A percentile compares a stretch with the other conserved stretches of the same genome.
Conservation (phyloP, 2,888 invertebrate species). For the Labia minor region DNA sequence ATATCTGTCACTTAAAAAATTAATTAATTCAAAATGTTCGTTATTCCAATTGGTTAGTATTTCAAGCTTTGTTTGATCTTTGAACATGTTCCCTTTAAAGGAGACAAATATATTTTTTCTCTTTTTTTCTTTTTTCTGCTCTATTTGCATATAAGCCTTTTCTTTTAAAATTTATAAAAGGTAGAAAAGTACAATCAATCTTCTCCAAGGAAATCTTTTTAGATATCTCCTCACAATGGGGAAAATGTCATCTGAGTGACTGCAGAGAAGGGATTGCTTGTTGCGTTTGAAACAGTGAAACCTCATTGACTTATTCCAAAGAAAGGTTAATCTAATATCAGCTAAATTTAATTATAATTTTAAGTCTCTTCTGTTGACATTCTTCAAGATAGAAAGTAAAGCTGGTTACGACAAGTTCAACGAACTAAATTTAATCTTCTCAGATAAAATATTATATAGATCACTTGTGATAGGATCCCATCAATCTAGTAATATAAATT, state of each 20-base stretch:
- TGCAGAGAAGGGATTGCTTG: not conserved
- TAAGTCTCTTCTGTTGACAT: slow-evolving; percentile 1
- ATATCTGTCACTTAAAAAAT: too few species aligned
- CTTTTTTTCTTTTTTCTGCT: not conserved
- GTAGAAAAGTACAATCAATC: slow-evolving; percentile 13
- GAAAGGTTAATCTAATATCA: slow-evolving; percentile 13
- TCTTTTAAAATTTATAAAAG: slow-evolving; percentile 13
- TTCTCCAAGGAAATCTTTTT: not conserved
- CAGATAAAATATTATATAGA: not conserved
- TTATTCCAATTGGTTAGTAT: too few species aligned
- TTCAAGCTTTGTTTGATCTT: too few species aligned
- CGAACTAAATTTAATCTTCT: slow-evolving; percentile 1
- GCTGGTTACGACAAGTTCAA: not conserved
- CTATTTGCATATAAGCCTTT: slow-evolving; percentile 3
- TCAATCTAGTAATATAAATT: too few species aligned
- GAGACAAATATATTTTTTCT: not conserved
- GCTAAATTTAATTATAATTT: not conserved
- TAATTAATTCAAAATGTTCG: too few species aligned
- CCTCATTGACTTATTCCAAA: not conserved
- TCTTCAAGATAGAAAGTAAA: not conserved
- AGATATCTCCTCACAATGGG: not conserved
- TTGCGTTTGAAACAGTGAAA: slow-evolving; percentile 5
- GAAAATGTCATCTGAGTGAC: not conserved
- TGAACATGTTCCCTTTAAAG: too few species aligned
- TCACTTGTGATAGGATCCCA: too few species aligned